A percentile compares a stretch with the other conserved stretches of the same genome.
phyloP scores from a whole-genome alignment of 2,113 vertebrate species.

The Galbula dea region DNA sequence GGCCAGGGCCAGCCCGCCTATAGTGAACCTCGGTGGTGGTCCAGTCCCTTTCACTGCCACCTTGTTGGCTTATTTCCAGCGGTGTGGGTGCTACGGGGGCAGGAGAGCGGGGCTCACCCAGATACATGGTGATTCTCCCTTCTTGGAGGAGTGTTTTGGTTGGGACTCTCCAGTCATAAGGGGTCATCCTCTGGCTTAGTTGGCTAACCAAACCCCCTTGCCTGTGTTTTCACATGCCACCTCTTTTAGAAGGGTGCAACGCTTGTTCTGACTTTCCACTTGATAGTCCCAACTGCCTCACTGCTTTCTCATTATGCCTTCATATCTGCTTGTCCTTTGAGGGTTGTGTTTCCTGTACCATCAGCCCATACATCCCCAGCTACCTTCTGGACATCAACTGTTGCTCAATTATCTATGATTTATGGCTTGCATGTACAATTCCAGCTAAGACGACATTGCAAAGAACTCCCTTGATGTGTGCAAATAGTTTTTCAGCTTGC shows the following conservation, averaged over 20 bases:
- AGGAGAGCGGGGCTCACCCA: neutral
- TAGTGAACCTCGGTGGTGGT: neutral
- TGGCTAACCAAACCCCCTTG: rapidly evolving
- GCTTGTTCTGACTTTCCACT: neutral
- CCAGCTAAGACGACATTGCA: neutral
- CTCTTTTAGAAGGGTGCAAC: rapidly evolving
- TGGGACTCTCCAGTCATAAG: no score
- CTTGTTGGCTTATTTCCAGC: neutral
- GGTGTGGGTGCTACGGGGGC: neutral
- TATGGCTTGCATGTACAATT: rapidly evolving
- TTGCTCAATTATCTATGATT: rapidly evolving
- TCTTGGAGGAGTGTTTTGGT: rapidly evolving
- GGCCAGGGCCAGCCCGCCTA: neutral
- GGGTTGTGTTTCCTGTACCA: rapidly evolving
- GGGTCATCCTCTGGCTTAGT: rapidly evolving
- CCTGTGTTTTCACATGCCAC: rapidly evolving
- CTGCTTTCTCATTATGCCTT: neutral
- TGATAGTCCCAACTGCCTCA: neutral
- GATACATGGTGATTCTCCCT: rapidly evolving
- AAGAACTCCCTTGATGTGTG: neutral
- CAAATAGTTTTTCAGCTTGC: neutral
- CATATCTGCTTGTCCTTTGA: rapidly evolving
- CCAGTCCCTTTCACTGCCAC: neutral
- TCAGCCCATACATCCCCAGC: rapidly evolving
- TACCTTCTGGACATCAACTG: neutral